Evolutionary conservation across 2,888 invertebrate genomes (phyloP).

Genomic region (Hirtodrosophila duncani): DNA sequence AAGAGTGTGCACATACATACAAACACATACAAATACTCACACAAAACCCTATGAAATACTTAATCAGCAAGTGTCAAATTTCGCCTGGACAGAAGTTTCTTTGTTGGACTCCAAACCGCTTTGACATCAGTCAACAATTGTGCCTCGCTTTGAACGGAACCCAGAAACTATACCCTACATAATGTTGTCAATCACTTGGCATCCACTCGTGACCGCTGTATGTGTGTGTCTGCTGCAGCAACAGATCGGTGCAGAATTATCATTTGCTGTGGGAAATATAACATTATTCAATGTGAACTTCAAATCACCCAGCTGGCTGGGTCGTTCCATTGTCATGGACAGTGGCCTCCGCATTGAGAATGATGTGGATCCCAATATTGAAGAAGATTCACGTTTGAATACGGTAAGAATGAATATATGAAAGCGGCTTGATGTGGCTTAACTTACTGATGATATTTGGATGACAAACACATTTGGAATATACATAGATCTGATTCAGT

Average conservation of each 20-base stretch:
- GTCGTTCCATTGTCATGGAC: constrained; percentile 21
- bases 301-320: constrained; percentile 41
- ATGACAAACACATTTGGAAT: background rate
- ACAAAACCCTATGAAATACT: constrained; percentile 13
- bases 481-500: no score
- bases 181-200: constrained; percentile 12
- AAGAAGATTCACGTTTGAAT: constrained; percentile 68
- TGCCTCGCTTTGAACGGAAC: constrained; percentile 32
- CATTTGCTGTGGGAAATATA: constrained; percentile 56
- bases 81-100: constrained; percentile 47
- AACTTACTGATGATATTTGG: no score
- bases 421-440: background rate
- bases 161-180: background rate
- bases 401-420: constrained; percentile 57
- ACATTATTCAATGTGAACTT: constrained; percentile 65
- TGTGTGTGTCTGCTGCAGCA: constrained; percentile 23
- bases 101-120: constrained; percentile 34
- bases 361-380: constrained; percentile 66
- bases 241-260: constrained; percentile 32
- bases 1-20: constrained; percentile 26
- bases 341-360: constrained; percentile 28
- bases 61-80: constrained; percentile 22
- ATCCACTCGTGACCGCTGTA: constrained; percentile 21
- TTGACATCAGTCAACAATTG: constrained; percentile 55
- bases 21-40: constrained; percentile 4